Percentiles rank a stretch among this genome's conserved stretches.
phyloP scores from a whole-genome alignment of 2,113 vertebrate genomes.

The Oxyura jamaicensis region DNA sequence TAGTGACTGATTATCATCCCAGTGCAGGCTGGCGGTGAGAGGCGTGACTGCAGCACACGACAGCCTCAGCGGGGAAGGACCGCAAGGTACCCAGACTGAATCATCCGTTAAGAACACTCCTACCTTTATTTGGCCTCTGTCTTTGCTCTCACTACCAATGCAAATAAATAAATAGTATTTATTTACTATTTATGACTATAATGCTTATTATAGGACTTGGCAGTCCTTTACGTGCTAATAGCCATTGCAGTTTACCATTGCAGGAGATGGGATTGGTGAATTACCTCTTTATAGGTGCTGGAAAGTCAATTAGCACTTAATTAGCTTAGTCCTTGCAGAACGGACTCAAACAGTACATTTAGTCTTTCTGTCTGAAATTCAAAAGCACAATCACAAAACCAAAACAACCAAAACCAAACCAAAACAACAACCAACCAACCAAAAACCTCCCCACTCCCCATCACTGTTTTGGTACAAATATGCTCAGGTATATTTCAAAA shows the following conservation, averaged over 20 bases:
- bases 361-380: not conserved
- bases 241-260: not conserved
- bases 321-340: slow-evolving; percentile 16
- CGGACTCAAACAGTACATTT: not conserved
- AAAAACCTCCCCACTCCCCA: not conserved
- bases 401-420: no score
- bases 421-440: not conserved
- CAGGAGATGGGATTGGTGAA: not conserved
- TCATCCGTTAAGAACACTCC: slow-evolving; percentile 16
- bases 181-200: not conserved
- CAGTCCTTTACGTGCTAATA: not conserved
- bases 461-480: not conserved
- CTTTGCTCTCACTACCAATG: not conserved
- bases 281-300: not conserved
- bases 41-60: slow-evolving; percentile 76
- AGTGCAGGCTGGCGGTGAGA: slow-evolving; percentile 69
- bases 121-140: not conserved
- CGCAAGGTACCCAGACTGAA: slow-evolving; percentile 58
- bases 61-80: slow-evolving; percentile 68
- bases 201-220: no score
- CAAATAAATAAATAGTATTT: not conserved
- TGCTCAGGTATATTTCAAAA: not conserved
- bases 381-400: not conserved
- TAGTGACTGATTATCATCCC: slow-evolving; percentile 76
- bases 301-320: slow-evolving; percentile 21